Percentiles rank a stretch among this genome's conserved stretches.
Conservation (phyloP, 1,140 invertebrate species). For the Brachionus manjavacas region DNA sequence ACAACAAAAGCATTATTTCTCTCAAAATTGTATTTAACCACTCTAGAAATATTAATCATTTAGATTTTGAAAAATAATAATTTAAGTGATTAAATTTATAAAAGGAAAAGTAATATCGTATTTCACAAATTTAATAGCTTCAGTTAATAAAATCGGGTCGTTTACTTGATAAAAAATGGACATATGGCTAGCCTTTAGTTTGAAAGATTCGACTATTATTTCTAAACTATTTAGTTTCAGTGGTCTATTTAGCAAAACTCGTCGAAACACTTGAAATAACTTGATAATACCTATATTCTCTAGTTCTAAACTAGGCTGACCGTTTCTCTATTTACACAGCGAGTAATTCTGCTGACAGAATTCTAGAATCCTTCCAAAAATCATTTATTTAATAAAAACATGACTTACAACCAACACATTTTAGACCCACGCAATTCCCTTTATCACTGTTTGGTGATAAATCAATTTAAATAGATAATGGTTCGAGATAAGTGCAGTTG, state of each 20-base stretch:
- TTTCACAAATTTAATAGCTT: background rate
- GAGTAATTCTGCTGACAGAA: background rate
- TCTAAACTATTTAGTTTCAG: constrained; percentile 35
- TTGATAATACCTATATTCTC: constrained; percentile 25
- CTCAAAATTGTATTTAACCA: background rate
- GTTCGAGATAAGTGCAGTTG: background rate
- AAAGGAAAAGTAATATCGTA: background rate
- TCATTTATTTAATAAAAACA: background rate
- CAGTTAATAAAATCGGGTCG: constrained; percentile 16
- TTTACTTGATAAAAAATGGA: constrained; percentile 34
- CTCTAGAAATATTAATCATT: background rate
- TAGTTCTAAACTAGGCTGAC: background rate
- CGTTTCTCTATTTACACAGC: background rate
- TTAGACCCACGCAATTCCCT: background rate
- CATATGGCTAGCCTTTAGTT: background rate
- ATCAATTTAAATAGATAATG: background rate
- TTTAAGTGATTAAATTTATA: background rate
- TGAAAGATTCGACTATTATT: background rate
- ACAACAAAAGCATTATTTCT: background rate
- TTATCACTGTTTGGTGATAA: background rate
- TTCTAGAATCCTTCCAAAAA: background rate
- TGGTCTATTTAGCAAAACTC: constrained; percentile 9
- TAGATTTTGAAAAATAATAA: background rate
- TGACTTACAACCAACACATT: background rate
- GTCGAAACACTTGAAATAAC: constrained; percentile 17